These are phyloP conservation scores for Diadegma fenestrale DNA, from an alignment of 2,888 invertebrate genomes.

Conservation along the genomic window DNA sequence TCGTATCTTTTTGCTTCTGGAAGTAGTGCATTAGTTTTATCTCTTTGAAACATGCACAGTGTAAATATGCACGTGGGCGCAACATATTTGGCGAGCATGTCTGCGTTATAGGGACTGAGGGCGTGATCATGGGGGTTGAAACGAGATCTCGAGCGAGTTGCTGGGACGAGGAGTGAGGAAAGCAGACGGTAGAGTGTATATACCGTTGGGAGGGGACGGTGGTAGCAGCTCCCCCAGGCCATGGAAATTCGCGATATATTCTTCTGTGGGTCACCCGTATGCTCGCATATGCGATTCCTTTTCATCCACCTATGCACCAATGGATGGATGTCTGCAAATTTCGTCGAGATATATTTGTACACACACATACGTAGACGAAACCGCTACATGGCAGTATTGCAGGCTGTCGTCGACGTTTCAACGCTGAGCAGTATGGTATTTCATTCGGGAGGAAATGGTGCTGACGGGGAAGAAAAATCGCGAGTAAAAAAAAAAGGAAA, in stretches of 20 bases:
- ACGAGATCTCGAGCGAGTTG: conserved; percentile 53
- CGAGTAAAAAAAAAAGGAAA: conserved; percentile 13
- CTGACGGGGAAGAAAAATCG: conserved; percentile 22
- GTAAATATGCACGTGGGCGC: not conserved
- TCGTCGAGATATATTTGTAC: conserved; percentile 18
- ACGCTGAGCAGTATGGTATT: conserved; percentile 43
- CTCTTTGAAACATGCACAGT: conserved; percentile 18
- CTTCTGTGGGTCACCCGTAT: conserved; percentile 46
- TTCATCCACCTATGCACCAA: not conserved
- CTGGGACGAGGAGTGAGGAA: conserved; percentile 52
- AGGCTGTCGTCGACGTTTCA: conserved; percentile 42
- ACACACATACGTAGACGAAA: not conserved
- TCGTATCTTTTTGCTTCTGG: conserved; percentile 5
- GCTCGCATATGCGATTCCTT: conserved; percentile 44
- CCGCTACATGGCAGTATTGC: conserved; percentile 10
- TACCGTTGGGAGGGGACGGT: conserved; percentile 39
- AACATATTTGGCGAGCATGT: conserved; percentile 1
- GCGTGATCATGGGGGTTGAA: conserved; percentile 45
- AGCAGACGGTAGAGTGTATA: conserved; percentile 42
- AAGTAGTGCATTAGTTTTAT: conserved; percentile 33
- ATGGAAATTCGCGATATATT: conserved; percentile 65
- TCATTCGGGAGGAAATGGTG: conserved; percentile 39
- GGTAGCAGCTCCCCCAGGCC: conserved; percentile 57
- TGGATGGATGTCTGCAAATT: conserved; percentile 6
- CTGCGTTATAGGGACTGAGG: conserved; percentile 25